Evolutionary conservation across 2,797 vertebrate species (phyloP), one percentile per base, ranked within the genome.

Genomic region (Girardinus metallicus): DNA sequence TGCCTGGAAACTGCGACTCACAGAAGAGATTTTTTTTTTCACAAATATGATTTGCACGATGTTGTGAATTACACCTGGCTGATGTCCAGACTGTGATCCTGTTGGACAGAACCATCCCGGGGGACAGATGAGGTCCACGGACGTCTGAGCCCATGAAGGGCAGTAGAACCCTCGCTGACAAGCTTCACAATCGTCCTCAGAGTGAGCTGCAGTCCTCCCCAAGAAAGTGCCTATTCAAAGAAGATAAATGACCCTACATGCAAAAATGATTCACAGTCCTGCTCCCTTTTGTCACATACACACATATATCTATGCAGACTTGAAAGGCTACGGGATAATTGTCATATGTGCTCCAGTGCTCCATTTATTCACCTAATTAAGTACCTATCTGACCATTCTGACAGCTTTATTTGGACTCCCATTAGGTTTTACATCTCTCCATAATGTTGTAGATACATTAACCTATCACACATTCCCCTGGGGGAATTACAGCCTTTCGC

Each of bases 31-130:
- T 23, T 47, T 26, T 43, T n/a, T 46, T 46, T 4, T 16, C 43
- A 18, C 13, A 46, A 13, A 46, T 46, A 71, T 71, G 23, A 44
- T 46, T 18, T 71, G 41, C 3, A 46, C 13, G 81, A 78, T 80
- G 78, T 82, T 91, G 84, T 85, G 39, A 75, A 89, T 87, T 85
- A 43, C 90, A 96, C 96, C 96, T 92, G 94, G 86, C 85, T 94
- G 92, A 90, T 89, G 91, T 87, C 89, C 94, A 90, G 92, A 93
- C 23, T 80, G 75, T 44, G 97, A 97, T 46, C 97, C 96, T 34
- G 55, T 66, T 0, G 96, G 97, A 87, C 98, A 99, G 90, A 97
- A 98, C 97, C 97, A 97, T 16, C 97, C 97, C 2, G 92, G 92
- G 73, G 95, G 93, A 84, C 97, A 99, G 12, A 84, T 73, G 10